Conservation (phyloP, 2,113 vertebrate genomes). For the Sinocyclocheilus maitianheensis region DNA sequence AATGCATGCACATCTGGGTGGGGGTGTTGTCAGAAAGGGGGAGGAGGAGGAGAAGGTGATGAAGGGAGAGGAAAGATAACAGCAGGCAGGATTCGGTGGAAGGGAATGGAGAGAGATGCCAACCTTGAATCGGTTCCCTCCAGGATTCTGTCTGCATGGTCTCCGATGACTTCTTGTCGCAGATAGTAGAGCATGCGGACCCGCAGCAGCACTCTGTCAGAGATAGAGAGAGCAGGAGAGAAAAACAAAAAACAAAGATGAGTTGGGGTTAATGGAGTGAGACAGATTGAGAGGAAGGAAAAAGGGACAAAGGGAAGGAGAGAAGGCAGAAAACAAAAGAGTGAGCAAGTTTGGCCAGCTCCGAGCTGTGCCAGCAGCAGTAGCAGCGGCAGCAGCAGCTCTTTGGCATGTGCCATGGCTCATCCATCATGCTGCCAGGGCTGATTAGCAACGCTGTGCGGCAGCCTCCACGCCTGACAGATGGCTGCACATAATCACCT, state of each 20-base stretch:
- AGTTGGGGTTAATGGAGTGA: constrained; percentile 30
- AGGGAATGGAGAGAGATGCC: constrained; percentile 59
- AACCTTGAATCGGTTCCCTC: constrained; percentile 96
- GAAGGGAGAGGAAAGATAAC: constrained; percentile 44
- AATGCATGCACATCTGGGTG: constrained; percentile 79
- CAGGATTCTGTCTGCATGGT: constrained; percentile 95
- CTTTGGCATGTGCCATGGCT: constrained; percentile 93
- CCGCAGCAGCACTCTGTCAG: constrained; percentile 94
- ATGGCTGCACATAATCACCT: constrained; percentile 99
- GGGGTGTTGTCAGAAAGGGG: constrained; percentile 57
- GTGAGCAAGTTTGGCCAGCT: constrained; percentile 41
- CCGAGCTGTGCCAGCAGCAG: constrained; percentile 30
- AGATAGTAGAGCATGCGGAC: constrained; percentile 99
- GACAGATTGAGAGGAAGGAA: constrained; percentile 19
- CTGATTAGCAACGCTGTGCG: constrained; percentile 99
- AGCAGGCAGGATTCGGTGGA: constrained; percentile 39
- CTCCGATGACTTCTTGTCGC: constrained; percentile 96
- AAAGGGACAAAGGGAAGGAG: constrained; percentile 20
- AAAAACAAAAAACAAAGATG: neutral
- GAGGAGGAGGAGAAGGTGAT: constrained; percentile 47
- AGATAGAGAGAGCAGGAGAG: constrained; percentile 55
- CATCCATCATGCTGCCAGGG: constrained; percentile 99
- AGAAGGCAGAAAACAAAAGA: constrained; percentile 40
- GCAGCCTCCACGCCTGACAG: constrained; percentile 97
- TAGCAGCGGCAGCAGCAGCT: constrained; percentile 62